Evolutionary conservation across 2,888 invertebrate species (phyloP).

Genomic region (Augiades crinisus): DNA sequence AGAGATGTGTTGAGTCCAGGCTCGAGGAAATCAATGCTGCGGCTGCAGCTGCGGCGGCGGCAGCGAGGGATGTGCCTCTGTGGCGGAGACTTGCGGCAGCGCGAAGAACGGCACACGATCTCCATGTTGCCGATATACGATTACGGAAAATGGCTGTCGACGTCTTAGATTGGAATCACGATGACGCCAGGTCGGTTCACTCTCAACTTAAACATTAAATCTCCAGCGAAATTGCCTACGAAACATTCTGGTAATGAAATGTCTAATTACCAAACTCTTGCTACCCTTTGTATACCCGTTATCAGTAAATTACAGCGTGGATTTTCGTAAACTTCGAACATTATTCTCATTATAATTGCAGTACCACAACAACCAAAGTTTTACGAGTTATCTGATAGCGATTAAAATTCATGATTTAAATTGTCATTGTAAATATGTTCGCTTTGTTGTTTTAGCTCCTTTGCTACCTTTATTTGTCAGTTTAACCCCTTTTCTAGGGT

Average conservation of each 20-base stretch:
- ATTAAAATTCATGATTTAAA: slow-evolving; percentile 7
- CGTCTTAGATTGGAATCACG: slow-evolving; percentile 96
- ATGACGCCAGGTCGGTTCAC: slow-evolving; percentile 85
- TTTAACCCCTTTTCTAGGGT: neutral
- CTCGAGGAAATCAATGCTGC: slow-evolving; percentile 97
- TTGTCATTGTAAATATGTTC: slow-evolving; percentile 6
- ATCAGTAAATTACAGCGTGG: slow-evolving; percentile 25
- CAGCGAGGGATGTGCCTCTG: slow-evolving; percentile 92
- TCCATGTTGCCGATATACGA: slow-evolving; percentile 94
- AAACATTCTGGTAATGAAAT: slow-evolving; percentile 18
- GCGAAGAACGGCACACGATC: slow-evolving; percentile 88
- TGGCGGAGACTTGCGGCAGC: slow-evolving; percentile 94
- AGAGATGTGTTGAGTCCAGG: slow-evolving; percentile 95
- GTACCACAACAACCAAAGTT: slow-evolving; percentile 16
- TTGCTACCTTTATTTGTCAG: slow-evolving; percentile 1
- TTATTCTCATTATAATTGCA: slow-evolving; percentile 23
- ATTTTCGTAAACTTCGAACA: slow-evolving; percentile 24
- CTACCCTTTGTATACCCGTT: slow-evolving; percentile 21
- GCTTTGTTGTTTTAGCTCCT: slow-evolving; percentile 2
- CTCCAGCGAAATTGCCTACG: neutral
- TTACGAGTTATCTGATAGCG: slow-evolving; percentile 18
- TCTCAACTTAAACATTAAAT: neutral
- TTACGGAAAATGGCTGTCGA: slow-evolving; percentile 96
- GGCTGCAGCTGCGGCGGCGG: slow-evolving; percentile 94
- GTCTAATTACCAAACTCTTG: slow-evolving; percentile 22